Evolutionary conservation across 2,113 vertebrate species (phyloP).

Genomic region (Limnothrissa miodon): DNA sequence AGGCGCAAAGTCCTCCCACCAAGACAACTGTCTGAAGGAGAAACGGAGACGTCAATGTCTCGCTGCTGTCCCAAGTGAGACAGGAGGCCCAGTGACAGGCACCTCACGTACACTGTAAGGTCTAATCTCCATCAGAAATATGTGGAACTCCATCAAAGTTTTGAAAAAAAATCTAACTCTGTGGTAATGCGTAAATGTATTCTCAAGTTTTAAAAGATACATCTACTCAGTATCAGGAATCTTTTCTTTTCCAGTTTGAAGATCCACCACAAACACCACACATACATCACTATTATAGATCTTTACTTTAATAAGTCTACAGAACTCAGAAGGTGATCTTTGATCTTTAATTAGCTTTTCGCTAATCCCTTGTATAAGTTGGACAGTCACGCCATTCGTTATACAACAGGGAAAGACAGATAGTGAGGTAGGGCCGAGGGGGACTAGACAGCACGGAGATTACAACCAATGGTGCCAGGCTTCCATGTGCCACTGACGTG

Average conservation of each 20-base stretch:
- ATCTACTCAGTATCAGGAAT: neutral
- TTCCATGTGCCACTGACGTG: neutral
- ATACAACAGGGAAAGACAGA: neutral
- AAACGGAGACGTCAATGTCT: neutral
- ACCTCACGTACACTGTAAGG: neutral
- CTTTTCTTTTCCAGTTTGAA: neutral
- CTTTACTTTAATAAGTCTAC: conserved; percentile 27
- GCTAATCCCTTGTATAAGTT: neutral
- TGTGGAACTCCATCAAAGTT: neutral
- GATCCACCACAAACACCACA: neutral
- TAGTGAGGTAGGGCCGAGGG: neutral
- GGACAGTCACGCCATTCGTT: neutral
- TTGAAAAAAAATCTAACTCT: neutral
- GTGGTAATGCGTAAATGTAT: neutral
- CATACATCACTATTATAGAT: neutral
- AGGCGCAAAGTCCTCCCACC: conserved; percentile 18
- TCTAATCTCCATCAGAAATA: neutral
- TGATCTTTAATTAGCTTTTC: conserved; percentile 22
- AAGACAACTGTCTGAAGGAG: neutral
- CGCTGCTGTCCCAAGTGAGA: neutral
- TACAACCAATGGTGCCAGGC: neutral
- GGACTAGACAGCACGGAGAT: neutral
- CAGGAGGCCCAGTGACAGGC: neutral
- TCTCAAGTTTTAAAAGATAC: neutral
- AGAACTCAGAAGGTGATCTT: conserved; percentile 29